Evolutionary conservation across 2,797 vertebrate species (phyloP), one percentile per base, ranked within the genome.

Genomic region (Parauchenoglanis punctatus): DNA sequence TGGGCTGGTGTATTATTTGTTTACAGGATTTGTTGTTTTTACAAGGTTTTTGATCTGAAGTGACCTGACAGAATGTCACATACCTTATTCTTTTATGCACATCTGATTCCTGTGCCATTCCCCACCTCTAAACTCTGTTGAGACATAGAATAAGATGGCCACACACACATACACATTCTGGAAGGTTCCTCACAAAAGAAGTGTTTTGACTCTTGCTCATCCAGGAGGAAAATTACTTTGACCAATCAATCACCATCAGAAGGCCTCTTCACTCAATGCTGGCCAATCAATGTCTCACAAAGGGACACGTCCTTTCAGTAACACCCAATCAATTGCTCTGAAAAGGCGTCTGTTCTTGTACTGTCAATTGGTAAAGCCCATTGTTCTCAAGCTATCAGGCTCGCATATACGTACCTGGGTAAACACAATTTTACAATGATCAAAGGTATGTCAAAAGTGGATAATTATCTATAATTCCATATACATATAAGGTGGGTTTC

Each of bases 11-110:
- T 35, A 35, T 46, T 73, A 73, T 25, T 12, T 40, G 72, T 49
- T 82, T 75, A 87, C 83, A 73, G 65, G 88, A 90, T 92, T 90
- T 92, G 90, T 89, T 91, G 91, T 82, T 88, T 91, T 81, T 86
- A 89, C 59, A 86, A 49, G 59, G 85, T 86, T 89, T 86, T 94
- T 67, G 94, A 95, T 90, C 91, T 92, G 93, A 94, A 86, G 87
- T 92, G 94, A 94, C 91, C 93, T 93, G 95, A 95, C 93, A 95
- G 90, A 92, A 92, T 93, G 92, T 93, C 93, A 92, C 93, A 92
- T 91, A 92, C 93, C 92, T 94, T 92, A 84, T 91, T 84, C 82
- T 88, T 86, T 59, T 63, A 91, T 35, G 88, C 85, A 84, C 90
- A 90, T 84, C 88, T 61, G 89, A 89, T 76, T 28, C 25, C 87